A percentile compares a stretch with the other conserved stretches of the same genome.
phyloP scores from a whole-genome alignment of 2,888 invertebrate species.

The Meta bourneti region DNA sequence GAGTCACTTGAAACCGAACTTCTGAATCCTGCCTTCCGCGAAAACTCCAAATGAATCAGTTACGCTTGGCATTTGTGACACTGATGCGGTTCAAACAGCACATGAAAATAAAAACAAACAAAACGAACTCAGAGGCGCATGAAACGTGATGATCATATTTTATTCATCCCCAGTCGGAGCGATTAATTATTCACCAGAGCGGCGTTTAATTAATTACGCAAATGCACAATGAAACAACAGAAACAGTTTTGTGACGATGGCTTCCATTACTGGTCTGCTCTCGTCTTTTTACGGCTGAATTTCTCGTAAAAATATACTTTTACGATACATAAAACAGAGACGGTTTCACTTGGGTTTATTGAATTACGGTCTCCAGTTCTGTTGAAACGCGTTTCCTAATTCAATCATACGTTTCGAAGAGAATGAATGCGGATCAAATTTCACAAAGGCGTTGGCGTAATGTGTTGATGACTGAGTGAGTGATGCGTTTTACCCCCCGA shows the following conservation, averaged over 20 bases:
- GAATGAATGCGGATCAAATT: constrained; percentile 5
- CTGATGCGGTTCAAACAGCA: constrained; percentile 17
- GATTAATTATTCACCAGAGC: constrained; percentile 38
- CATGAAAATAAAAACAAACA: not conserved
- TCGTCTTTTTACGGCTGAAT: not conserved
- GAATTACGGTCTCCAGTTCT: constrained; percentile 5
- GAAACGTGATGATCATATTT: constrained; percentile 7
- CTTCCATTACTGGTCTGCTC: not conserved
- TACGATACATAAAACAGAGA: constrained; percentile 36
- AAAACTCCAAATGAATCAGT: constrained; percentile 39
- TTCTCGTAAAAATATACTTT: constrained; percentile 40
- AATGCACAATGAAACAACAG: constrained; percentile 36
- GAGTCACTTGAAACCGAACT: not conserved
- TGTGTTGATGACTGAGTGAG: not conserved
- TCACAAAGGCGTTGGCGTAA: not conserved
- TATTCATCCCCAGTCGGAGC: constrained; percentile 30
- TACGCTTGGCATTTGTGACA: constrained; percentile 29
- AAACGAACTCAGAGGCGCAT: not conserved
- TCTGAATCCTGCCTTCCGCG: constrained; percentile 1
- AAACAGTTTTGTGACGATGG: constrained; percentile 15
- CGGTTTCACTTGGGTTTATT: constrained; percentile 27
- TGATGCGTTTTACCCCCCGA: no score
- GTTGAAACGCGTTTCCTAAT: not conserved
- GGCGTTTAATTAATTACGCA: constrained; percentile 50
- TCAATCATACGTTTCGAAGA: constrained; percentile 27